Percentiles rank a stretch among this genome's conserved stretches.
Conservation (phyloP, 2,113 vertebrate species). For the Onychostoma macrolepis region DNA sequence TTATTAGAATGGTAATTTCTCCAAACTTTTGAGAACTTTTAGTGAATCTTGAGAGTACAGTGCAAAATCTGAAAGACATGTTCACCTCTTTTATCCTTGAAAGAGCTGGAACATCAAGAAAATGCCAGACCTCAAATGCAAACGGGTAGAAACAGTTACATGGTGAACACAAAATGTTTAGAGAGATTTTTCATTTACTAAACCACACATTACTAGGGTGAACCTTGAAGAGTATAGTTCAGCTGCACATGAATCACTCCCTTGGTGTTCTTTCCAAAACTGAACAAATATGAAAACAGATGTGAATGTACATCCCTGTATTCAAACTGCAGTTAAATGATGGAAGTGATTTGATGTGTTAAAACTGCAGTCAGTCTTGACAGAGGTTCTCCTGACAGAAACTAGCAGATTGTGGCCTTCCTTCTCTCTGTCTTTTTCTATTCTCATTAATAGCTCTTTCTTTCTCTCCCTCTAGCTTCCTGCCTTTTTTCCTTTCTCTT, state of each 20-base stretch:
- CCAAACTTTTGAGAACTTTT: not conserved
- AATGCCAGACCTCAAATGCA: not conserved
- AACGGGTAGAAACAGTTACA: not conserved
- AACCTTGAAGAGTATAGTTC: not conserved
- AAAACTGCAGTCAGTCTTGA: not conserved
- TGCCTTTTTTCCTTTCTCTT: constrained; percentile 17
- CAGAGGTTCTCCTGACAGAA: not conserved
- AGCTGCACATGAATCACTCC: not conserved
- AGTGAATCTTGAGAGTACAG: not conserved
- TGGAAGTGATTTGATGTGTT: not conserved
- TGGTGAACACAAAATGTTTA: not conserved
- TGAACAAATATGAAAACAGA: not conserved
- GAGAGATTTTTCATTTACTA: not conserved
- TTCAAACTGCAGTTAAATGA: not conserved
- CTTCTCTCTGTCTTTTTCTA: not conserved
- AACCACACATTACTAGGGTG: not conserved
- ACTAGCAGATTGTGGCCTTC: not conserved
- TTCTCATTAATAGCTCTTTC: not conserved
- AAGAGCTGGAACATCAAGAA: not conserved
- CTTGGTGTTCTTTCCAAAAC: not conserved
- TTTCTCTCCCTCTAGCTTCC: not conserved
- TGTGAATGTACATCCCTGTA: not conserved
- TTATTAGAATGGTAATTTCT: not conserved
- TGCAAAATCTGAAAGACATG: not conserved
- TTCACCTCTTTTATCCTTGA: not conserved